phyloP scores from a whole-genome alignment of 2,113 vertebrate species.

The Ptyas mucosa region DNA sequence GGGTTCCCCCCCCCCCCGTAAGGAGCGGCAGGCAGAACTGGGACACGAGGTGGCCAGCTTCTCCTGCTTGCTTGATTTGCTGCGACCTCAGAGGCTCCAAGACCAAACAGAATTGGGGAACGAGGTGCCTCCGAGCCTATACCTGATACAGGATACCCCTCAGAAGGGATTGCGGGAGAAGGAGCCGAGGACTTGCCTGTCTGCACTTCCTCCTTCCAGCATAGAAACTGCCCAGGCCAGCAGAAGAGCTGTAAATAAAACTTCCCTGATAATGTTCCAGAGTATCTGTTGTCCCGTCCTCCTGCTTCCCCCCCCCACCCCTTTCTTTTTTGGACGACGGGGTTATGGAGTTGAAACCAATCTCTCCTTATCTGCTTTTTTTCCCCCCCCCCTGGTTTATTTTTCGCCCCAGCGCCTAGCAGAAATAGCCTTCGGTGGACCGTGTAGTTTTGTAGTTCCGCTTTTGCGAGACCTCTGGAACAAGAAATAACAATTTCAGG shows the following conservation, averaged over 20 bases:
- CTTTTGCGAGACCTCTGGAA: constrained; percentile 11
- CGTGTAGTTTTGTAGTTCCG: constrained; percentile 12
- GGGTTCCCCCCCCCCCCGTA: too few relatives aligned
- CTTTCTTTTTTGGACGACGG: neutral
- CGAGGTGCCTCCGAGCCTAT: neutral
- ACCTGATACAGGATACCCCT: neutral
- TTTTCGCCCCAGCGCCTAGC: constrained; percentile 37
- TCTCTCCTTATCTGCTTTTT: constrained; percentile 37
- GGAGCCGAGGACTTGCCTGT: rapidly evolving
- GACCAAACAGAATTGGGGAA: neutral
- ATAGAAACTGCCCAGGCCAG: constrained; percentile 32
- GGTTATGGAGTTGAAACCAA: constrained; percentile 14
- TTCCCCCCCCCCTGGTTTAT: neutral
- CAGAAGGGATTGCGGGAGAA: neutral
- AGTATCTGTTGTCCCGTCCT: neutral
- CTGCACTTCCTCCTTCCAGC: neutral
- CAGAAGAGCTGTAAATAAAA: constrained; percentile 15
- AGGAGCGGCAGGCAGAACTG: neutral
- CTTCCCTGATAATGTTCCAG: constrained; percentile 23
- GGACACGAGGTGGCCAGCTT: neutral
- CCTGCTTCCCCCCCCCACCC: neutral
- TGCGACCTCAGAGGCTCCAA: neutral
- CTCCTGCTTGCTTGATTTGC: too few relatives aligned
- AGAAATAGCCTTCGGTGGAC: constrained; percentile 19
- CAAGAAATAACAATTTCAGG: constrained; percentile 25